Evolutionary conservation across 2,113 vertebrate species (phyloP).

Genomic region (Poecilia latipinna): DNA sequence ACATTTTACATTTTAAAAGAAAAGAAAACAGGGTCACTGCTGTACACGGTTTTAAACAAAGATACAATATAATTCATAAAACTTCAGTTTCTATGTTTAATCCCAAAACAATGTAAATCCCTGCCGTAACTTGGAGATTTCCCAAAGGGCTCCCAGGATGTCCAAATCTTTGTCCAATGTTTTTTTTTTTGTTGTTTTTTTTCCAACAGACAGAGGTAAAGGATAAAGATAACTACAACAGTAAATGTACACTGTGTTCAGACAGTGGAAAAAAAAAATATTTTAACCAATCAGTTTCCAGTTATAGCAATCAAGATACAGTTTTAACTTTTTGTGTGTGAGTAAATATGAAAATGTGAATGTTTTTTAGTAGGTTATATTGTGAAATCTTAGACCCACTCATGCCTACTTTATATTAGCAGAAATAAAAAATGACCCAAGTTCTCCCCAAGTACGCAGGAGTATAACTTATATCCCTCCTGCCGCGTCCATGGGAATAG

Average conservation of each 20-base stretch:
- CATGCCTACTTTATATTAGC: not conserved
- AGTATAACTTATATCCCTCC: not conserved
- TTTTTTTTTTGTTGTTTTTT: not conserved
- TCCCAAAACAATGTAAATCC: too few species aligned
- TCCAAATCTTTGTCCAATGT: not conserved
- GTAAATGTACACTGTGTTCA: not conserved
- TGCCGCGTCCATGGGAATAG: not conserved
- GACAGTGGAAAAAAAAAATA: not conserved
- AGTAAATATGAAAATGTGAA: too few species aligned
- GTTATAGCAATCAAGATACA: not conserved
- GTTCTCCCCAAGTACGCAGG: not conserved
- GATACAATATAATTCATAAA: too few species aligned
- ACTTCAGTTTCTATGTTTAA: too few species aligned
- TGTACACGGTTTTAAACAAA: too few species aligned
- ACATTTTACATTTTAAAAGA: too few species aligned
- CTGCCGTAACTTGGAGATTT: too few species aligned
- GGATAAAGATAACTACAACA: not conserved
- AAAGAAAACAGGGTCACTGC: too few species aligned
- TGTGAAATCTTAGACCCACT: too few species aligned
- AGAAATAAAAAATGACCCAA: not conserved
- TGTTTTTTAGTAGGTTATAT: too few species aligned
- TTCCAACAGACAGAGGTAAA: not conserved
- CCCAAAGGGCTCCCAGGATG: not conserved
- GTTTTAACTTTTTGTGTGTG: not conserved
- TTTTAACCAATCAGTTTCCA: not conserved